These are phyloP conservation scores for Trachops cirrhosus DNA, from an alignment of 2,797 vertebrate genomes.

Conservation along the genomic window DNA sequence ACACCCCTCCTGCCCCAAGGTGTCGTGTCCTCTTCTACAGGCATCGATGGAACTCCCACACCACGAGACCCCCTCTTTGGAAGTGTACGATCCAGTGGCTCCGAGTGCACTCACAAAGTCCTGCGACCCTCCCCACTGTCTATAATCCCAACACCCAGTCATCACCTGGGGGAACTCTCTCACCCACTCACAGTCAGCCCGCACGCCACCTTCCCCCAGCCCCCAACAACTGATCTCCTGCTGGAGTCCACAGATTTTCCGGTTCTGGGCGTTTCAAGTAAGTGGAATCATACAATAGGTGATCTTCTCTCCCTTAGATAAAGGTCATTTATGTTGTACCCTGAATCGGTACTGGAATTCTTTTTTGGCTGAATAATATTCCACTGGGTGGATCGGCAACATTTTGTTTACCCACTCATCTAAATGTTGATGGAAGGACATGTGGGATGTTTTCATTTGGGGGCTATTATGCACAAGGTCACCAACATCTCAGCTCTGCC, in stretches of 20 bases:
- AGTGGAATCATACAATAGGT: neutral
- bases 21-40: neutral
- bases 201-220: neutral
- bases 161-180: neutral
- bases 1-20: neutral
- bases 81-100: neutral
- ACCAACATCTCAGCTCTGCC: neutral
- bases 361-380: neutral
- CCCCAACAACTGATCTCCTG: neutral
- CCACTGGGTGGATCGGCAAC: rapidly evolving
- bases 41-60: neutral
- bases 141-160: neutral
- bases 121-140: neutral
- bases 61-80: neutral
- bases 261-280: neutral
- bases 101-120: neutral
- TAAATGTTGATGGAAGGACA: neutral
- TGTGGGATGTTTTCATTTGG: neutral
- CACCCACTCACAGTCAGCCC: neutral
- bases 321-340: neutral
- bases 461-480: neutral
- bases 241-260: neutral
- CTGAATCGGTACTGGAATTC: neutral
- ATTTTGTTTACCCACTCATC: neutral
- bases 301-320: neutral